These are phyloP conservation scores for Petromus typicus DNA, from an alignment of 2,113 vertebrate genomes.

Conservation along the genomic window DNA sequence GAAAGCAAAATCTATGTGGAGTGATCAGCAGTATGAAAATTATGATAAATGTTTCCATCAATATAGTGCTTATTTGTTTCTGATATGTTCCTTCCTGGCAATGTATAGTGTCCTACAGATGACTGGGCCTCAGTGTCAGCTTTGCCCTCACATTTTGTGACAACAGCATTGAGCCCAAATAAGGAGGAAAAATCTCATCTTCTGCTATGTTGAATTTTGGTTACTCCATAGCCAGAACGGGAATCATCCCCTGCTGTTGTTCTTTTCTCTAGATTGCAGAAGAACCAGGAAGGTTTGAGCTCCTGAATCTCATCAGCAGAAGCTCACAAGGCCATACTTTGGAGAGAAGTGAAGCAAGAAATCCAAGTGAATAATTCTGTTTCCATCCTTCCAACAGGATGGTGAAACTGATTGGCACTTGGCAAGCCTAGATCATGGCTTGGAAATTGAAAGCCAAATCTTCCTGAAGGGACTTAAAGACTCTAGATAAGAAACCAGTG, in stretches of 20 bases:
- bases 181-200: neutral
- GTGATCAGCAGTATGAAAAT: neutral
- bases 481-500: neutral
- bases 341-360: neutral
- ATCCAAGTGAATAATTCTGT: neutral
- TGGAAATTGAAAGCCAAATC: neutral
- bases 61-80: neutral
- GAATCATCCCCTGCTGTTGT: neutral
- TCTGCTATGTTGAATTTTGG: neutral
- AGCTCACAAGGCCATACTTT: neutral
- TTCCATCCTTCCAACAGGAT: neutral
- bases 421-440: neutral
- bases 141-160: neutral
- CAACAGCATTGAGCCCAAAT: neutral
- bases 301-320: neutral
- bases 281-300: neutral
- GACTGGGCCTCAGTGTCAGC: neutral
- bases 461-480: neutral
- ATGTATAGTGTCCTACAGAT: neutral
- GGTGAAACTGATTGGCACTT: neutral
- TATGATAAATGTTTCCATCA: neutral
- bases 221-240: neutral
- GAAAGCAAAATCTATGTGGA: conserved; percentile 4
- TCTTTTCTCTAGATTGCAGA: neutral
- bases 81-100: neutral